Base-by-base conservation (phyloP, 2,888 invertebrate genomes). In the Macrophya alboannulata region DNA sequence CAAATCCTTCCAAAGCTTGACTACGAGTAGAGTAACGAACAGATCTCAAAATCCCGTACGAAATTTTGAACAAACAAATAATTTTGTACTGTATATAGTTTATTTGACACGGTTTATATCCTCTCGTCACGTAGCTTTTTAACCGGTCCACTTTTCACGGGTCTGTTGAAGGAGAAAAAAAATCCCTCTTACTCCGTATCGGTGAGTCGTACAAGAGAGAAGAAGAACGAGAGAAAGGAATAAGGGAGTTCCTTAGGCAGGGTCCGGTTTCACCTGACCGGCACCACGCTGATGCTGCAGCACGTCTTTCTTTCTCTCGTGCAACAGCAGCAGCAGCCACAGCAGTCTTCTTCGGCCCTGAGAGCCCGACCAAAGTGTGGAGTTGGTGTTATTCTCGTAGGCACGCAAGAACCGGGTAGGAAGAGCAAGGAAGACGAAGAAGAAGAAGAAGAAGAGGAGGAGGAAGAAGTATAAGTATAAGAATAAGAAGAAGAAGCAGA, bases 351-450 rank as follows among this genome's bases (percentile, higher is more conserved):
- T n/a, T 74, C 74, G 74, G n/a, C 45, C 45, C 43, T 48, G 88
- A 90, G 88, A 88, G 88, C 85, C 86, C 86, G 83, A 82, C 51
- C 31, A 55, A 77, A 77, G 77, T 77, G 86, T 86, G 59, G 71
- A 84, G 87, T 89, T 88, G 88, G 89, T 91, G 31, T 91, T 91
- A 91, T 92, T 92, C 89, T 90, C 88, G 90, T 88, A 89, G 88
- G 90, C 87, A 87, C 65, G 77, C 68, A 77, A 55, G 86, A 86
- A 86, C 87, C 86, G 87, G 86, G 88, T 87, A 87, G 85, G 77
- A 87, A 84, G 84, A 68, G 71, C 85, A 85, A 86, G 84, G 76
- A 86, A 87, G 71, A 82, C 15, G 21, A 43, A 37, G 84, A 40
- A 31, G 31, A 31, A 5, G n/a, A 76, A 40, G 43, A 84, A 25